Evolutionary conservation across 2,113 vertebrate genomes (phyloP), one percentile per base, ranked within the genome.

Genomic region (Sterrhoptilus dennistouni): DNA sequence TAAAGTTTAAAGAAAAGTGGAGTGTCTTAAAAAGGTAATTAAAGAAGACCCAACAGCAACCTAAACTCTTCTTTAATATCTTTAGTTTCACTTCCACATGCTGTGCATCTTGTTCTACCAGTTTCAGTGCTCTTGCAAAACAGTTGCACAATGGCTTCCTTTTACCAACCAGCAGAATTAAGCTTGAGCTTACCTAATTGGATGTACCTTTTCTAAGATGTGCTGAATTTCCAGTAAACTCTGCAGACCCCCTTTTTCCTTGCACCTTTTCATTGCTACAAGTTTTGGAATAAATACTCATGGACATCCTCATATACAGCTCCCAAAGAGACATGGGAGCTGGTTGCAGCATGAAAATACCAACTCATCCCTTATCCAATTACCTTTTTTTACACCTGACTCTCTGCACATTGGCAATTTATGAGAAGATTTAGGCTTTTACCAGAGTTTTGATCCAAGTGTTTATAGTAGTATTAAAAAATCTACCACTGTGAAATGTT

Each of bases 71-170:
- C 90, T 93, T 96, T 96, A 93, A 96, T 94, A 93, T 95, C 92
- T 95, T 65, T 50, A 70, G 89, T 96, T 97, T 97, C 83, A 95
- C 56, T 93, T 95, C 96, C 65, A 94, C 72, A 89, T 91, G 94
- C 83, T 64, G 94, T 49, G 77, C 53, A 49, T 93, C 97, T 96
- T 92, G 96, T 95, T 97, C 89, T 87, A 96, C 96, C 83, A 95
- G 96, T 97, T 97, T 87, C 81, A 68, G 23, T 87, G 65, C 59
- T 87, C 74, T 96, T 95, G 87, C 91, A 95, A 90, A 95, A 95
- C 14, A 60, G 47, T 97, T 96, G 94, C 95, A 94, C 93, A 97
- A 97, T 47, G 64, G 72, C 74, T 76, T 90, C 94, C 85, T 90
- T 83, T 66, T 83, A 94, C 60, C 72, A 92, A 86, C 64, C 60